phyloP scores from a whole-genome alignment of 2,113 vertebrate genomes.

The Lasiurus borealis region DNA sequence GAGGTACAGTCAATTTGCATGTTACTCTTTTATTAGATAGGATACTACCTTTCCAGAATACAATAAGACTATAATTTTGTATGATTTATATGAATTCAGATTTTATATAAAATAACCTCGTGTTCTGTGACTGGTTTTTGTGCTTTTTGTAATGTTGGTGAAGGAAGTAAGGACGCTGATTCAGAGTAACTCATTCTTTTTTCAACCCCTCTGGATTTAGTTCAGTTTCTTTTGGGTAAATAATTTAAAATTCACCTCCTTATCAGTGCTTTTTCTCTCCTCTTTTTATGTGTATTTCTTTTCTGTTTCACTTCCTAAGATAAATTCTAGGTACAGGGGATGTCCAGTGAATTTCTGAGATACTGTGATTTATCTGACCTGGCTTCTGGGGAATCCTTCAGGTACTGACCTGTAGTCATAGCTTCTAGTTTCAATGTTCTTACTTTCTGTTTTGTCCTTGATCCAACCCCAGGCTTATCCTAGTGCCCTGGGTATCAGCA shows the following conservation, averaged over 20 bases:
- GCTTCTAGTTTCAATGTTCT: neutral
- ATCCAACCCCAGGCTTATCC: neutral
- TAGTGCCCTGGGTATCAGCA: neutral
- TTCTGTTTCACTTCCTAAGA: neutral
- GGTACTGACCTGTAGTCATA: neutral
- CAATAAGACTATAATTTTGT: neutral
- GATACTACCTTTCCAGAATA: neutral
- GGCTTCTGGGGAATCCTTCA: neutral
- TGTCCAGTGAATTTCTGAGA: neutral
- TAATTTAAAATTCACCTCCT: neutral
- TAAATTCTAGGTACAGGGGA: neutral
- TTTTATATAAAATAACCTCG: neutral
- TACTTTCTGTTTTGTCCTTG: constrained; percentile 19
- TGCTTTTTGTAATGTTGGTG: neutral
- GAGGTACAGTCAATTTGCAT: no score
- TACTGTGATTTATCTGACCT: neutral
- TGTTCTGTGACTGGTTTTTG: neutral
- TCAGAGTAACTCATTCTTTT: neutral
- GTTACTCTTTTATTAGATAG: no score
- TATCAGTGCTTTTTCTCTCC: neutral
- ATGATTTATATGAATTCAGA: neutral
- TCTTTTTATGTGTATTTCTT: neutral
- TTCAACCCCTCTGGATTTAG: neutral
- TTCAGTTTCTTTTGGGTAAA: neutral
- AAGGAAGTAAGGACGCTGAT: neutral